Conservation (phyloP, 2,113 vertebrate species). For the Oophaga pumilio region DNA sequence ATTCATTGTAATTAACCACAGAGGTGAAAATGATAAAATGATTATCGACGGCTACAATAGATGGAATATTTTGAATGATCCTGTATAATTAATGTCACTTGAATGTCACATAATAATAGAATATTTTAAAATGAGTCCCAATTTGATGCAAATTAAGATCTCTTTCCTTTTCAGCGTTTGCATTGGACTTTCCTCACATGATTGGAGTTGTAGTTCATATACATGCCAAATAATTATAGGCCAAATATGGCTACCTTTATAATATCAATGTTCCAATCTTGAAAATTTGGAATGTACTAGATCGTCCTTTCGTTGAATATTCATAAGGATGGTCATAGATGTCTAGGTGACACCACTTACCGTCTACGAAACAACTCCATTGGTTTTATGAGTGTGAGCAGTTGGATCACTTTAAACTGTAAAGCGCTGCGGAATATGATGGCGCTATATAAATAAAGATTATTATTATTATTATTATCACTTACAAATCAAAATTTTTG, state of each 20-base stretch:
- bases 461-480: no score
- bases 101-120: background rate
- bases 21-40: background rate
- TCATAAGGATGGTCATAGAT: background rate
- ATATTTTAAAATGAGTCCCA: background rate
- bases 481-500: background rate
- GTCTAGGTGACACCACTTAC: background rate
- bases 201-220: background rate
- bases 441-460: no score
- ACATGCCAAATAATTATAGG: background rate
- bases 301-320: background rate
- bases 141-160: background rate
- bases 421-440: no score
- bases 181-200: background rate
- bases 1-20: background rate
- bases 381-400: background rate
- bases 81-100: background rate
- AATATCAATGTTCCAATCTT: background rate
- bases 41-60: background rate
- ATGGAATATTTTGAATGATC: background rate
- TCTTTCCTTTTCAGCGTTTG: background rate
- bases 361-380: background rate
- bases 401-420: no score
- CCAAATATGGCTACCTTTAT: constrained; percentile 2
- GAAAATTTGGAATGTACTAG: background rate